phyloP scores from a whole-genome alignment of 2,113 vertebrate genomes.

The Theristicus caerulescens region DNA sequence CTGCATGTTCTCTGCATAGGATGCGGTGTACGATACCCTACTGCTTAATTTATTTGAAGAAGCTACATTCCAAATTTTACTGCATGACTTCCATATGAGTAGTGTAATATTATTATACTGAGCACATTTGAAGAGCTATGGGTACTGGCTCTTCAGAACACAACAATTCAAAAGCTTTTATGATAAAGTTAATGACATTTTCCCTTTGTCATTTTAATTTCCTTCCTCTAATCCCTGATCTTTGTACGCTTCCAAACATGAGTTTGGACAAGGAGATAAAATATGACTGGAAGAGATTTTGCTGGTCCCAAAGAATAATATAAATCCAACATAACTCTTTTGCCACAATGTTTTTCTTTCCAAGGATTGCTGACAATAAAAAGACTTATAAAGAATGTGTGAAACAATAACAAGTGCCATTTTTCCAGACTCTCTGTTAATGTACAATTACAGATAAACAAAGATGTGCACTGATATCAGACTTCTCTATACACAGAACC shows the following conservation, averaged over 20 bases:
- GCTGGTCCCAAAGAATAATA: background rate
- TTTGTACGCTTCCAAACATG: background rate
- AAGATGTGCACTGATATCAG: background rate
- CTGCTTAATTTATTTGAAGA: background rate
- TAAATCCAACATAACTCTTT: background rate
- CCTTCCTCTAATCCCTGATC: slow-evolving; percentile 8
- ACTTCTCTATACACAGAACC: background rate
- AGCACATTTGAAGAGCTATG: background rate
- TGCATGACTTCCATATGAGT: background rate
- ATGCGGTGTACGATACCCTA: background rate
- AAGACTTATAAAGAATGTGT: background rate
- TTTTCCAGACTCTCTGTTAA: background rate
- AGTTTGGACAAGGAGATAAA: slow-evolving; percentile 2
- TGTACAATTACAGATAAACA: background rate
- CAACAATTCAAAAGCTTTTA: background rate
- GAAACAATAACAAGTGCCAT: background rate
- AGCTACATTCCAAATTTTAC: background rate
- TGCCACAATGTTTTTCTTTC: background rate
- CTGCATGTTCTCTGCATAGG: background rate
- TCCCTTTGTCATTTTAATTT: slow-evolving; percentile 32
- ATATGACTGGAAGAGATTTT: background rate
- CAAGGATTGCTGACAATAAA: background rate
- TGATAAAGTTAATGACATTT: background rate
- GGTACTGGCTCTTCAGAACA: background rate
- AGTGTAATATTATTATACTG: background rate